These are phyloP conservation scores for Pseudococcus viburni DNA, from an alignment of 2,888 invertebrate species.

Conservation along the genomic window DNA sequence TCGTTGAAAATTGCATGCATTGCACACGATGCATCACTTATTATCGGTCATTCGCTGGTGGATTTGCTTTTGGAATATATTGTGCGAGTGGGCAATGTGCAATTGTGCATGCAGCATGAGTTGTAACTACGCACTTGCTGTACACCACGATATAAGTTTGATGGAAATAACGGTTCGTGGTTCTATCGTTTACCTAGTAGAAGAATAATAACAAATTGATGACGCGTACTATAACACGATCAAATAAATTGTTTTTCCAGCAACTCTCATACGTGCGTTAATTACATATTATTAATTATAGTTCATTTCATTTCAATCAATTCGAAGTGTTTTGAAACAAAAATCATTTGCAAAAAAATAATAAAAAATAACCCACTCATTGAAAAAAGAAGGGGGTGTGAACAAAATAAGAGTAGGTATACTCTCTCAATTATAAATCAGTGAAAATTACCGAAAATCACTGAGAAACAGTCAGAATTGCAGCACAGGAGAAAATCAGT, in stretches of 20 bases:
- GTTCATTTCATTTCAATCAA: too few species aligned
- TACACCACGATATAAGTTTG: constrained; percentile 16
- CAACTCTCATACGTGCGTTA: background rate
- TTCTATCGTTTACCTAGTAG: background rate
- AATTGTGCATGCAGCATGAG: background rate
- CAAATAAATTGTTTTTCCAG: constrained; percentile 39
- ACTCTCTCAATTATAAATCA: too few species aligned
- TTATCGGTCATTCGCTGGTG: constrained; percentile 51
- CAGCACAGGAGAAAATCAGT: too few species aligned
- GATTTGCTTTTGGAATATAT: background rate
- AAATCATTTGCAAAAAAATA: too few species aligned
- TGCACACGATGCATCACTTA: background rate
- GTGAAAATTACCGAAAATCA: too few species aligned
- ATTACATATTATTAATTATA: too few species aligned
- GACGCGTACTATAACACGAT: constrained; percentile 54
- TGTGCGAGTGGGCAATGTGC: background rate
- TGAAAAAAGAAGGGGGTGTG: too few species aligned
- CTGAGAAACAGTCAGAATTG: too few species aligned
- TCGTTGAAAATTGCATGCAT: constrained; percentile 1
- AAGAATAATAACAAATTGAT: background rate
- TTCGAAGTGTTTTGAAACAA: too few species aligned
- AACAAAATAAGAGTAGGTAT: too few species aligned
- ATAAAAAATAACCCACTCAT: too few species aligned
- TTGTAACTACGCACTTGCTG: background rate
- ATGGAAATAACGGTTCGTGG: constrained; percentile 42